phyloP scores from a whole-genome alignment of 64 coral and sea anemone genomes.

The Montipora efflorescens region DNA sequence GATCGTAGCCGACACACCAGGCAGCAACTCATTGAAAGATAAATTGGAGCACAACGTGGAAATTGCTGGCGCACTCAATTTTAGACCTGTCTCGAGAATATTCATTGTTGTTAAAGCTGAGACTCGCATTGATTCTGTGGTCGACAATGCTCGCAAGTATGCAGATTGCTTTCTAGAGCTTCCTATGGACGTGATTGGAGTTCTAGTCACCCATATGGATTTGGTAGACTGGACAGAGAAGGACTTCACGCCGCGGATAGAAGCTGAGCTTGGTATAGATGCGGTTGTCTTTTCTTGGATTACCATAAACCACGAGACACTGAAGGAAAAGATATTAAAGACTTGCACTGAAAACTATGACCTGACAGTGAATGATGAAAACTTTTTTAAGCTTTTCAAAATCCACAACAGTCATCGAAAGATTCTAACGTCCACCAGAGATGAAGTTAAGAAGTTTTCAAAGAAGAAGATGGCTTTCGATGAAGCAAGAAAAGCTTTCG shows the following conservation, averaged over 20 bases:
- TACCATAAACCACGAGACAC: neutral
- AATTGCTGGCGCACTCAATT: constrained; percentile 40
- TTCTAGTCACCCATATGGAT: constrained; percentile 60
- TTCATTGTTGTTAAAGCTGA: constrained; percentile 65
- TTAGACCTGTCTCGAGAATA: constrained; percentile 41
- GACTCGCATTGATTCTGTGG: constrained; percentile 54
- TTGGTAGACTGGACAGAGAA: constrained; percentile 36
- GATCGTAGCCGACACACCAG: constrained; percentile 48
- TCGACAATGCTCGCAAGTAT: constrained; percentile 59
- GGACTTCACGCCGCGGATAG: constrained; percentile 9
- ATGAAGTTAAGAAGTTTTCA: constrained; percentile 24
- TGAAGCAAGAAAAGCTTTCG: constrained; percentile 32
- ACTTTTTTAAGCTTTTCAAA: neutral
- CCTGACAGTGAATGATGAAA: neutral
- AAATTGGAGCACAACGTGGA: constrained; percentile 32
- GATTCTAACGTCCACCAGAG: constrained; percentile 29
- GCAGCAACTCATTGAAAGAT: constrained; percentile 60
- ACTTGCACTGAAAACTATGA: neutral
- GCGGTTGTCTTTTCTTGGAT: constrained; percentile 40
- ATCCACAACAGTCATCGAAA: constrained; percentile 26
- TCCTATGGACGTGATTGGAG: constrained; percentile 31
- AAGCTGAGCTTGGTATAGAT: constrained; percentile 47
- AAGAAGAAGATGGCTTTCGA: constrained; percentile 32
- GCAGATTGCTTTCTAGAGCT: constrained; percentile 54
- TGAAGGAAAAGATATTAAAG: neutral